phyloP scores from a whole-genome alignment of 2,888 invertebrate species.

The Gasteruption jaculator region DNA sequence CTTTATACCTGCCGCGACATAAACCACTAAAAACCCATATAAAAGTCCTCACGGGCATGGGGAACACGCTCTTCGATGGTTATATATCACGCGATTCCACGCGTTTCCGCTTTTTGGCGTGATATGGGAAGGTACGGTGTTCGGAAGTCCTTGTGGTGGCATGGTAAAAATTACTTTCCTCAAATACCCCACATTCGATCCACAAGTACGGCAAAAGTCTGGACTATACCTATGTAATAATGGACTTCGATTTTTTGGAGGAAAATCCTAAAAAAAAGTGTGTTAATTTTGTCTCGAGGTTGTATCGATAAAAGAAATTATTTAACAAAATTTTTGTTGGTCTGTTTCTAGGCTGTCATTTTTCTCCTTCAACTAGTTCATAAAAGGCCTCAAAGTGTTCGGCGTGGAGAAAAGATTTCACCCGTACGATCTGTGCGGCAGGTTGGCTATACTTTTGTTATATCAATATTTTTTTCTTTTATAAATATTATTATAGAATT shows the following conservation, averaged over 20 bases:
- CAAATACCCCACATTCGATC: too few species aligned
- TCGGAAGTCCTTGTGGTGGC: too few species aligned
- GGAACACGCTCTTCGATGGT: too few species aligned
- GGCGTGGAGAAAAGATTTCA: conserved; percentile 62
- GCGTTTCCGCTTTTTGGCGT: conserved; percentile 9
- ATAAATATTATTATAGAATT: neutral
- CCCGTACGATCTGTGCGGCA: conserved; percentile 62
- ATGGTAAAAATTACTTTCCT: too few species aligned
- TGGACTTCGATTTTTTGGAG: too few species aligned
- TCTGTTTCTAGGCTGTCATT: conserved; percentile 55
- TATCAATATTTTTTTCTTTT: conserved; percentile 1
- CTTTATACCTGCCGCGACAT: conserved; percentile 47
- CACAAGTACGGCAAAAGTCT: too few species aligned
- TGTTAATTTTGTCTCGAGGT: too few species aligned
- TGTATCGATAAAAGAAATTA: too few species aligned
- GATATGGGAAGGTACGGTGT: too few species aligned
- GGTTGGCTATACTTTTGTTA: conserved; percentile 17
- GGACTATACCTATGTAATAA: too few species aligned
- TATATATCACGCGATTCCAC: too few species aligned
- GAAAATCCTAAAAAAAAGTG: too few species aligned
- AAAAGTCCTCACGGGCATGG: conserved; percentile 32
- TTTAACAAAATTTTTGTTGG: conserved; percentile 17
- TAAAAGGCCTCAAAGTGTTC: conserved; percentile 65
- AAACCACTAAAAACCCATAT: conserved; percentile 33
- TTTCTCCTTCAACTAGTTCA: conserved; percentile 51